phyloP scores from a whole-genome alignment of 2,797 vertebrate genomes.

The Rhynchonycteris naso region DNA sequence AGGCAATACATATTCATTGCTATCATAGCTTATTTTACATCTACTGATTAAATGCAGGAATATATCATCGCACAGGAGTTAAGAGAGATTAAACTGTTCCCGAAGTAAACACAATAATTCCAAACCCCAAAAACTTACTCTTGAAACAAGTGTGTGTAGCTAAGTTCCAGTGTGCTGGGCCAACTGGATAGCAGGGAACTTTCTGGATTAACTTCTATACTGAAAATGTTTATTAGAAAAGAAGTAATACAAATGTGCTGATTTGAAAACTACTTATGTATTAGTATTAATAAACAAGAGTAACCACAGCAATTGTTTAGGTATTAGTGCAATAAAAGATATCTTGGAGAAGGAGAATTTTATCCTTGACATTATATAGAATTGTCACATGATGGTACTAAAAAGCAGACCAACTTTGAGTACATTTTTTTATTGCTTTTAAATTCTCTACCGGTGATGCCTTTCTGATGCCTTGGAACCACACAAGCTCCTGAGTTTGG shows the following conservation, averaged over 20 bases:
- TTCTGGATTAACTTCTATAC: constrained; percentile 30
- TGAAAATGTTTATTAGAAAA: constrained; percentile 35
- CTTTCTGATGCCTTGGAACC: background rate
- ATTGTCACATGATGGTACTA: background rate
- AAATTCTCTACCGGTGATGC: background rate
- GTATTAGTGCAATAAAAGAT: background rate
- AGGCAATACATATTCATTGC: background rate
- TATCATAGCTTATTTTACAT: background rate
- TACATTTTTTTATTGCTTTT: background rate
- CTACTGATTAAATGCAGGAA: background rate
- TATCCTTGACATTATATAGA: background rate
- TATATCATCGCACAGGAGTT: background rate
- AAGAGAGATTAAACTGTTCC: background rate
- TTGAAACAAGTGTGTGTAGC: background rate
- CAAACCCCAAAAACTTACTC: background rate
- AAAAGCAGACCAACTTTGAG: background rate
- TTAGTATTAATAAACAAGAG: background rate
- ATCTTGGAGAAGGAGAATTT: background rate
- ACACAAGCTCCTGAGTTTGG: background rate
- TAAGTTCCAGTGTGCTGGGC: background rate
- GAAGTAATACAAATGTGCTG: background rate
- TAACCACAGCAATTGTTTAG: background rate
- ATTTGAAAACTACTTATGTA: background rate
- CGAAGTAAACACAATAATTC: background rate
- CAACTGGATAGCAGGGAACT: background rate